Evolutionary conservation across 2,888 invertebrate genomes (phyloP).

Genomic region (Zelleria hepariella): DNA sequence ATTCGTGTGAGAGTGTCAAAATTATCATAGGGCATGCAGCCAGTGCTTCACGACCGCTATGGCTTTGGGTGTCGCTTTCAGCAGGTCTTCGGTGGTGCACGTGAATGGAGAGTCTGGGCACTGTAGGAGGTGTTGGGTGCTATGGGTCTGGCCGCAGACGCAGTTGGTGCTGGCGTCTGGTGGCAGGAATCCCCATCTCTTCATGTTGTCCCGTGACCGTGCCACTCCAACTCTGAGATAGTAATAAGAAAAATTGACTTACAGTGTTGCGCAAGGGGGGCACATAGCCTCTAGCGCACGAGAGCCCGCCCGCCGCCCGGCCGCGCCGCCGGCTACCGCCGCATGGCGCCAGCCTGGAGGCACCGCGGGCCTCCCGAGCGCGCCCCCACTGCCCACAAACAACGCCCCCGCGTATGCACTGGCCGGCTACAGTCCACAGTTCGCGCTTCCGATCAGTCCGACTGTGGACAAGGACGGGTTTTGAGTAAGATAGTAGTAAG

Average conservation of each 20-base stretch:
- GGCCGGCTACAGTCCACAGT: conserved; percentile 45
- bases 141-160: too few relatives aligned
- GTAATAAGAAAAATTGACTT: conserved; percentile 28
- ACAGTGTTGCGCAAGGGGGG: conserved; percentile 69
- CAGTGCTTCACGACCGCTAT: too few relatives aligned
- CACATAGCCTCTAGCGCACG: conserved; percentile 70
- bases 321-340: conserved; percentile 55
- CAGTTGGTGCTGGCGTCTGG: too few relatives aligned
- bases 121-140: too few relatives aligned
- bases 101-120: too few relatives aligned
- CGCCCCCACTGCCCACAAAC: conserved; percentile 33
- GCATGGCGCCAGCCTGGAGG: conserved; percentile 34
- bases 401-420: conserved; percentile 26
- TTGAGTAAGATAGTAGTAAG: neutral
- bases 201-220: too few relatives aligned
- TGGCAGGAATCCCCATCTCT: too few relatives aligned
- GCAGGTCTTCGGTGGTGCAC: too few relatives aligned
- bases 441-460: conserved; percentile 59
- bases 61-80: too few relatives aligned
- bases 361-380: conserved; percentile 32
- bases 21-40: too few relatives aligned
- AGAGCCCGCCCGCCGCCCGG: conserved; percentile 57
- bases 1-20: too few relatives aligned
- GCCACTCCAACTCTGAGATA: too few relatives aligned
- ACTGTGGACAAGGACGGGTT: conserved; percentile 50